These are phyloP conservation scores for Hyperopisus bebe DNA, from an alignment of 2,113 vertebrate species.

Conservation along the genomic window DNA sequence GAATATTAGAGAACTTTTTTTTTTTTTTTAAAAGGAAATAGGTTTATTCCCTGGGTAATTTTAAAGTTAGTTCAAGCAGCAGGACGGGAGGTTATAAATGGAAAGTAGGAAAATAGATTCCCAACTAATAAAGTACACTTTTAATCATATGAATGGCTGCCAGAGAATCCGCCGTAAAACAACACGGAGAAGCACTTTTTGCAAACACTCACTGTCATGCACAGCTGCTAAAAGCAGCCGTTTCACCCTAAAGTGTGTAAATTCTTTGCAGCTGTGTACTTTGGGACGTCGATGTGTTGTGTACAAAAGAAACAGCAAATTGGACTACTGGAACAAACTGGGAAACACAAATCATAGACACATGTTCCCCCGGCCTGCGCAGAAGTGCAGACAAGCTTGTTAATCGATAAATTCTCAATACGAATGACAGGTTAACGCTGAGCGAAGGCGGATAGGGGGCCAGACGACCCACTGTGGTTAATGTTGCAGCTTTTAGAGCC, in stretches of 20 bases:
- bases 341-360: background rate
- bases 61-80: constrained; percentile 26
- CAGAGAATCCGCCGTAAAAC: background rate
- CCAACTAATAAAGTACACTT: constrained; percentile 38
- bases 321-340: background rate
- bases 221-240: background rate
- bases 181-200: background rate
- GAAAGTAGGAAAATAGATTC: constrained; percentile 31
- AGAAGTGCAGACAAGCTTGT: background rate
- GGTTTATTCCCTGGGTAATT: constrained; percentile 28
- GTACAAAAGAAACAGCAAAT: background rate
- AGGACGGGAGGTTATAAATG: constrained; percentile 27
- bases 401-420: background rate
- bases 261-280: background rate
- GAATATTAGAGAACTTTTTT: constrained; percentile 20
- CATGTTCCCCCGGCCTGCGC: no score
- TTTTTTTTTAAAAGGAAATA: constrained; percentile 42
- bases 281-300: background rate
- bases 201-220: background rate
- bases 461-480: background rate
- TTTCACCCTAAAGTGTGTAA: background rate
- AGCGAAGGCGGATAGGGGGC: background rate
- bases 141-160: constrained; percentile 20
- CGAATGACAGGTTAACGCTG: background rate
- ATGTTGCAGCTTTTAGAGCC: background rate